phyloP scores from a whole-genome alignment of 92 coral and sea anemone species.

The Zoanthus sansibaricus region DNA sequence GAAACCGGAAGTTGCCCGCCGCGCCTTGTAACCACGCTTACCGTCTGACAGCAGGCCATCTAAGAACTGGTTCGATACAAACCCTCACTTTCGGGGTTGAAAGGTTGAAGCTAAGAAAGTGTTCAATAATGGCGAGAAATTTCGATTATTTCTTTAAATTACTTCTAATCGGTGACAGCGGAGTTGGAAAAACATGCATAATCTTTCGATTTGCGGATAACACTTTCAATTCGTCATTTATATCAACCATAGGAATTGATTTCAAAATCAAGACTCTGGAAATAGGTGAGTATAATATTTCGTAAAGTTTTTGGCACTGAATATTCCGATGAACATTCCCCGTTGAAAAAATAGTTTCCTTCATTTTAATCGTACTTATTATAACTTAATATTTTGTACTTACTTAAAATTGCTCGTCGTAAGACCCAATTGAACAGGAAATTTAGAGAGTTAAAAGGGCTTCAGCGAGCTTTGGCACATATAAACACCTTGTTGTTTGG shows the following conservation, averaged over 20 bases:
- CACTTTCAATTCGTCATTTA: conserved; percentile 81
- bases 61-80: neutral
- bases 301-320: neutral
- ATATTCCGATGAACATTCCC: neutral
- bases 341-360: neutral
- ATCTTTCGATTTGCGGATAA: conserved; percentile 91
- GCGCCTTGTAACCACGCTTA: conserved; percentile 42
- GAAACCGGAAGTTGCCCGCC: conserved; percentile 26
- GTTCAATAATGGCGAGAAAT: conserved; percentile 83
- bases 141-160: conserved; percentile 90
- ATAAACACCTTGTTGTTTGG: neutral
- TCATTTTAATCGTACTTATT: neutral
- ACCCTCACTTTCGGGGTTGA: conserved; percentile 24
- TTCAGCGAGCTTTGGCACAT: neutral
- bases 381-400: neutral
- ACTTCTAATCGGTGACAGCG: conserved; percentile 93
- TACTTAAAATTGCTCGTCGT: neutral
- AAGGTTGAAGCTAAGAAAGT: neutral
- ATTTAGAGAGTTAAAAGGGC: neutral
- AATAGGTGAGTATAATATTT: conserved; percentile 68
- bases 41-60: neutral
- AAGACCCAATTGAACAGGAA: conserved; percentile 13
- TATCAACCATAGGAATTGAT: conserved; percentile 94
- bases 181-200: conserved; percentile 96
- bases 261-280: conserved; percentile 92